Base-by-base conservation (phyloP, 2,888 invertebrate species). In the Acronicta alni region DNA sequence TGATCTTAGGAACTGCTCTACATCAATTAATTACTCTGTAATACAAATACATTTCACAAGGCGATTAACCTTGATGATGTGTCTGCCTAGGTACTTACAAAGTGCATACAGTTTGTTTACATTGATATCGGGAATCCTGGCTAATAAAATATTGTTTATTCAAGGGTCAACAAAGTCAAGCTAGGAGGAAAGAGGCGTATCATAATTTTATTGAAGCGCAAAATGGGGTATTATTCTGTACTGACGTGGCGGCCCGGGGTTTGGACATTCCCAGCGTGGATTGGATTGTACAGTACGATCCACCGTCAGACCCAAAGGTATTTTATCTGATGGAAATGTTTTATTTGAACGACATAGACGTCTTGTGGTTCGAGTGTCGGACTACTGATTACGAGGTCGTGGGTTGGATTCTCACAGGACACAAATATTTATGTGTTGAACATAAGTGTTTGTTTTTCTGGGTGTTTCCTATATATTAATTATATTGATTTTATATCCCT, bases 221-320 rank as follows among this genome's bases (percentile, higher is more conserved):
- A 74, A 95, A 96, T 52, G 98, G 99, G 1, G 98, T 97, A 66
- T 93, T 99, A 55, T 95, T 99, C 43, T 99, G 99, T 86, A 99
- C 99, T 0, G 99, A 99, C 91, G 99, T 99, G 0, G 99, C 99
- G 10, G 99, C 99, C 0, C 95, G 98, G 92, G 98, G 98, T 48
- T 92, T 99, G 71, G 99, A 99, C 88, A 99, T 99, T 89, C 99
- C 99, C 0, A 96, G 96, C 53, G 99, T 99, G 0, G 99, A 99
- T 89, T 99, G 99, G 99, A 99, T 99, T 83, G 98, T 99, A 0
- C 99, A 99, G 86, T 99, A 96, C 86, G 99, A 99, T 94, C 99
- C 99, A 10, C 99, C 99, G 83, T 98, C 99, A 95, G 99, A 99
- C 95, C 99, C 99, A 9, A 98, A 98, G 95, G 97, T 97, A 89